phyloP scores from a whole-genome alignment of 2,797 vertebrate species.

The Notoglanidium macrostoma region DNA sequence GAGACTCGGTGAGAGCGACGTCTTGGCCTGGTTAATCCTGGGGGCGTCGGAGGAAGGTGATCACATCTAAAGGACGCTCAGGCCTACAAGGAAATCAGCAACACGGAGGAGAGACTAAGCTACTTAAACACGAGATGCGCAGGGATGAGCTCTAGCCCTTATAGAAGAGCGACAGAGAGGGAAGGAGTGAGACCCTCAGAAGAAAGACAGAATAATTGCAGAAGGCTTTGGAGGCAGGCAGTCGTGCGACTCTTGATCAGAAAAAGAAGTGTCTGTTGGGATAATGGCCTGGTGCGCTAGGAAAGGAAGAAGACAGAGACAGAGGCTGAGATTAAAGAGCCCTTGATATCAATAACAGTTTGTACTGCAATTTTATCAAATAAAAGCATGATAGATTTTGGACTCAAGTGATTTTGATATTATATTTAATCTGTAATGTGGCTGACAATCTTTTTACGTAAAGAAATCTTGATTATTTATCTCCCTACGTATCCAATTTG shows the following conservation, averaged over 20 bases:
- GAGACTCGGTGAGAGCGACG: conserved; percentile 81
- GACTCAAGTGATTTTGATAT: conserved; percentile 45
- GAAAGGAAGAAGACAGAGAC: conserved; percentile 37
- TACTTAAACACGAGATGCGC: conserved; percentile 95
- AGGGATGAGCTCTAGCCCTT: conserved; percentile 87
- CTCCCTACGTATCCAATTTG: too few species aligned
- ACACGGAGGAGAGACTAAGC: conserved; percentile 90
- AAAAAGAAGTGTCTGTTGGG: conserved; percentile 81
- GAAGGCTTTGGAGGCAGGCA: conserved; percentile 84
- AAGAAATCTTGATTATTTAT: neutral
- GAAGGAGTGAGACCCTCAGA: conserved; percentile 35
- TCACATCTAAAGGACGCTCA: conserved; percentile 92
- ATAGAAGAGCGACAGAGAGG: conserved; percentile 78
- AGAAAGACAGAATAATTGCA: conserved; percentile 51
- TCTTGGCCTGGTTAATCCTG: conserved; percentile 95
- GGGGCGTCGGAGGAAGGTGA: conserved; percentile 95
- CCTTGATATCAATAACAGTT: conserved; percentile 47
- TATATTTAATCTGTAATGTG: conserved; percentile 41
- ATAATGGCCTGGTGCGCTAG: conserved; percentile 69
- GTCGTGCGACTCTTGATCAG: conserved; percentile 79
- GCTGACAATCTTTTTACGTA: neutral
- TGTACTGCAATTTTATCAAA: conserved; percentile 48
- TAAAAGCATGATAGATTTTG: conserved; percentile 46
- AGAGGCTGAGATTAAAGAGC: conserved; percentile 45
- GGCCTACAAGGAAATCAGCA: conserved; percentile 96